A percentile compares a stretch with the other conserved stretches of the same genome.
These are phyloP conservation scores for Dromococcyx pavoninus DNA, from an alignment of 2,797 vertebrate species.

Conservation along the genomic window DNA sequence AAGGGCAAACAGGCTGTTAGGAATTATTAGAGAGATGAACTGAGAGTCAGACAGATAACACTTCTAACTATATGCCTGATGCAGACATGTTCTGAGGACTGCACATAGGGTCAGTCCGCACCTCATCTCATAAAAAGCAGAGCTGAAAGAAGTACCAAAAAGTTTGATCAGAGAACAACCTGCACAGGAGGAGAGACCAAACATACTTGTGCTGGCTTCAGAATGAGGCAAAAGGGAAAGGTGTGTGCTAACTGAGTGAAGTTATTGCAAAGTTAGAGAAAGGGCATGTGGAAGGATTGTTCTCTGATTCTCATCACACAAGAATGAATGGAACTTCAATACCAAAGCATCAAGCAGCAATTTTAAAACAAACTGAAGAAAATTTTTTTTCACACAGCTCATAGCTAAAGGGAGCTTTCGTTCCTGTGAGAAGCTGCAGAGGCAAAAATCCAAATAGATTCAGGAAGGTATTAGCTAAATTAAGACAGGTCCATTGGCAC, in stretches of 20 bases:
- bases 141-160: not conserved
- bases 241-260: not conserved
- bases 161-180: not conserved
- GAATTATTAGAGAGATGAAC: not conserved
- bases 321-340: not conserved
- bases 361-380: not conserved
- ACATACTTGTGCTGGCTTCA: not conserved
- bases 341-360: not conserved
- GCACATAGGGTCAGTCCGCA: not conserved
- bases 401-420: not conserved
- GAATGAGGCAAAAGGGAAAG: not conserved
- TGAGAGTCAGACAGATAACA: not conserved
- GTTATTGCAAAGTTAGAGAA: not conserved
- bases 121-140: not conserved
- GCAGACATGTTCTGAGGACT: not conserved
- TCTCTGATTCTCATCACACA: not conserved
- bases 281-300: not conserved
- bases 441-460: constrained; percentile 6
- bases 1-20: not conserved
- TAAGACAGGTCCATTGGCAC: not conserved
- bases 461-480: constrained; percentile 12
- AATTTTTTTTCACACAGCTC: not conserved
- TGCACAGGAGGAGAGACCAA: not conserved
- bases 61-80: not conserved
- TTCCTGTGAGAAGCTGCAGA: not conserved